A percentile compares a stretch with the other conserved stretches of the same genome.
phyloP scores from a whole-genome alignment of 2,797 vertebrate genomes.

The Semotilus atromaculatus region DNA sequence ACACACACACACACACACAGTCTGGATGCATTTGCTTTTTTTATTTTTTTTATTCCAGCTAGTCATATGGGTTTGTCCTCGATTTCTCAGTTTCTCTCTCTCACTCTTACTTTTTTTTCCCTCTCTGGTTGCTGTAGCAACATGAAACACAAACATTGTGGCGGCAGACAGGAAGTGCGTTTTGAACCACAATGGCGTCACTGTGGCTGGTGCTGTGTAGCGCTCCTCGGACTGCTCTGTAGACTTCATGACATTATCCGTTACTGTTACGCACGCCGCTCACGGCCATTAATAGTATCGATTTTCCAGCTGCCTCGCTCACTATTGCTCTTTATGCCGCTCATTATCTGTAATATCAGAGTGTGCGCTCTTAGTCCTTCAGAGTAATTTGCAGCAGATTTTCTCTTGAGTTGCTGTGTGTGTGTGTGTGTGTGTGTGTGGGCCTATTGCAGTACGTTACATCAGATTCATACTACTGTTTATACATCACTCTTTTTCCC shows the following conservation, averaged over 20 bases:
- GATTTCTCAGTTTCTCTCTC: conserved; percentile 60
- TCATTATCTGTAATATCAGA: conserved; percentile 26
- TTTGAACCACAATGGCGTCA: conserved; percentile 86
- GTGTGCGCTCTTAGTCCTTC: conserved; percentile 32
- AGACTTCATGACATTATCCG: conserved; percentile 74
- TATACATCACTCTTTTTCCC: conserved; percentile 71
- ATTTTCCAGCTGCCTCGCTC: conserved; percentile 77
- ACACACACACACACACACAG: conserved; percentile 35
- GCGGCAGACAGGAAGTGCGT: conserved; percentile 84
- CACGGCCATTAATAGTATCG: conserved; percentile 74
- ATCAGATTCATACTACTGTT: conserved; percentile 75
- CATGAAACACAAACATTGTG: conserved; percentile 84
- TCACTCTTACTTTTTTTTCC: not conserved
- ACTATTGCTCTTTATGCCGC: not conserved
- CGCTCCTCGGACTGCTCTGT: conserved; percentile 65
- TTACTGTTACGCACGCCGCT: conserved; percentile 65
- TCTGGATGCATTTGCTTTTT: conserved; percentile 70
- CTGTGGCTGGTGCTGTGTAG: conserved; percentile 76
- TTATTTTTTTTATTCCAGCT: conserved; percentile 57
- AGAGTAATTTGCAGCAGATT: conserved; percentile 47
- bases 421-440: conserved; percentile 60
- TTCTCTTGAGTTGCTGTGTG: conserved; percentile 37
- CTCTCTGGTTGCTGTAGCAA: conserved; percentile 78
- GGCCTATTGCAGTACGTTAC: conserved; percentile 78
- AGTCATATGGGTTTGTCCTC: conserved; percentile 58